Percentiles rank a stretch among this genome's conserved stretches.
These are phyloP conservation scores for Umimayanthus chanpuru DNA, from an alignment of 92 coral and sea anemone genomes.

Conservation along the genomic window DNA sequence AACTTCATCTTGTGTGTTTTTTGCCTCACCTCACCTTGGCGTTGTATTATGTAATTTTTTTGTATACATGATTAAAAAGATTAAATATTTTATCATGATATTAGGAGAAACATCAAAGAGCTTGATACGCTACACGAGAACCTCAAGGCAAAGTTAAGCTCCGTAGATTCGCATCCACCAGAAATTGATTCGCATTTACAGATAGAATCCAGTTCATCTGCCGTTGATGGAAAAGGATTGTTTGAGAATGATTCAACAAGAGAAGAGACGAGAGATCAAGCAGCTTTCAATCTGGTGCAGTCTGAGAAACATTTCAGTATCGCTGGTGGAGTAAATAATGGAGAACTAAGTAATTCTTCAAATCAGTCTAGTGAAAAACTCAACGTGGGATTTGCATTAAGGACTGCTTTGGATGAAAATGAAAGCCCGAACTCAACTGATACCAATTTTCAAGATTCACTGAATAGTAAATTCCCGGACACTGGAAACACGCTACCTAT, in stretches of 20 bases:
- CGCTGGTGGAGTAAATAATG: not conserved
- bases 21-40: not conserved
- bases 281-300: not conserved
- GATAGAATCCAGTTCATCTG: not conserved
- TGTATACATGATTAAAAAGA: not conserved
- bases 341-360: not conserved
- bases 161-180: not conserved
- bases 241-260: not conserved
- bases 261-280: slow-evolving; percentile 7
- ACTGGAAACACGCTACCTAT: not conserved
- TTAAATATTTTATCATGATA: not conserved
- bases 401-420: not conserved
- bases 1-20: too few relatives aligned
- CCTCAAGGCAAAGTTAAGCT: slow-evolving; percentile 60
- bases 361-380: not conserved
- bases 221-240: not conserved
- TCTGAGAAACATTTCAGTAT: not conserved
- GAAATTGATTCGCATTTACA: not conserved
- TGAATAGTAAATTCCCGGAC: not conserved
- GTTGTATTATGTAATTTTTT: not conserved
- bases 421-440: not conserved
- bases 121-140: slow-evolving; percentile 77
- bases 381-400: not conserved
- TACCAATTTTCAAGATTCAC: not conserved
- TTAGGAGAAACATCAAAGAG: slow-evolving; percentile 89